phyloP scores from a whole-genome alignment of 2,888 invertebrate genomes.

The Rhyacophila evoluta region DNA sequence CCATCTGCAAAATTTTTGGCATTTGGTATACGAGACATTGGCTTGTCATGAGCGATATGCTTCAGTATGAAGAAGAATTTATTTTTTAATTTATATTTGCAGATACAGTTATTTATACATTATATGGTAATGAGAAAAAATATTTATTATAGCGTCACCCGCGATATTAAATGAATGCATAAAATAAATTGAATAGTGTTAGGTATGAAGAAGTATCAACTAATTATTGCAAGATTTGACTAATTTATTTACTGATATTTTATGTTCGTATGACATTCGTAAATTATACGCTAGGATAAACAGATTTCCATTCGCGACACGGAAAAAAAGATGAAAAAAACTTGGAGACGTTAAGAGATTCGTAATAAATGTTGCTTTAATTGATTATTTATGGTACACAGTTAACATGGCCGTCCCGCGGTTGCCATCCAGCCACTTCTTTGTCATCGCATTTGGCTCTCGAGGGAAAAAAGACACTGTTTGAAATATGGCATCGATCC shows the following conservation, averaged over 20 bases:
- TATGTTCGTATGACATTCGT: neutral
- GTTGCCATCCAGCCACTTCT: constrained; percentile 23
- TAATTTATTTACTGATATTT: neutral
- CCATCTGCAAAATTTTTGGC: no score
- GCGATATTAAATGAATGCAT: no score
- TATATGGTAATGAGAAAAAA: no score
- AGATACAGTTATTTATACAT: no score
- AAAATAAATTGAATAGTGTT: neutral
- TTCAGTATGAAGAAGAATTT: no score
- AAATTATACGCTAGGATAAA: constrained; percentile 8
- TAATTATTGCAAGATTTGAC: neutral
- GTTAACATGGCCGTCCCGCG: constrained; percentile 16
- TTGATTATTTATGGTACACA: constrained; percentile 19
- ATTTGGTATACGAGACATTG: no score
- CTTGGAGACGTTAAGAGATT: neutral
- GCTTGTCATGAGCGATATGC: no score
- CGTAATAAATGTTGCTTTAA: constrained; percentile 24
- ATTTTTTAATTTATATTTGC: no score
- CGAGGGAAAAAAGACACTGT: constrained; percentile 36
- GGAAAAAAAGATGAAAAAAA: neutral
- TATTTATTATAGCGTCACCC: no score
- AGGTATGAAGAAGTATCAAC: neutral
- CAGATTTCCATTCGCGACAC: constrained; percentile 1
- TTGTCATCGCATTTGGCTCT: constrained; percentile 35
- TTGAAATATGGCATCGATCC: constrained; percentile 38